These are phyloP conservation scores for Lethenteron reissneri DNA, from an alignment of 2,113 vertebrate species.

Conservation along the genomic window DNA sequence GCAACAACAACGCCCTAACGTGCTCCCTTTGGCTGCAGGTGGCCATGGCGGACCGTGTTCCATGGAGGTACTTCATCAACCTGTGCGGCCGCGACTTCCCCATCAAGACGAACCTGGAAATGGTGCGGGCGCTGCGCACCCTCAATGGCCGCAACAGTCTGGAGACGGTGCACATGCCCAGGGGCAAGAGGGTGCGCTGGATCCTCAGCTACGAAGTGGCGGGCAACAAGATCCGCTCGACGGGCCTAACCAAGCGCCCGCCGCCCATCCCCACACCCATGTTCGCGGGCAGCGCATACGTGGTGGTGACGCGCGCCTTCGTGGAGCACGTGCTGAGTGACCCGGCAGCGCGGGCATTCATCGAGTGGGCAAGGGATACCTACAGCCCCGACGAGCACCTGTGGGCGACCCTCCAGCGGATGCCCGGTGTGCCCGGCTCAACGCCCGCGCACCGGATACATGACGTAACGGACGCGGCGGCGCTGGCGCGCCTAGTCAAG, in stretches of 20 bases:
- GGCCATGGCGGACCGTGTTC: conserved; percentile 13
- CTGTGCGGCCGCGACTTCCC: conserved; percentile 73
- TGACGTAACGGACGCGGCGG: not conserved
- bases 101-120: conserved; percentile 65
- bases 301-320: conserved; percentile 5
- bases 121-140: conserved; percentile 28
- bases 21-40: no score
- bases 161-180: conserved; percentile 33
- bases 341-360: not conserved
- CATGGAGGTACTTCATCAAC: conserved; percentile 61
- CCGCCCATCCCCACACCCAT: not conserved
- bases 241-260: not conserved
- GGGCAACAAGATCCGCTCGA: not conserved
- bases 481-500: conserved; percentile 3
- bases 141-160: conserved; percentile 47
- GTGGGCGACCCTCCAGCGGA: conserved; percentile 8
- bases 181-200: conserved; percentile 33
- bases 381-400: conserved; percentile 9
- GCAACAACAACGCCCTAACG: no score
- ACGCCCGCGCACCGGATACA: not conserved
- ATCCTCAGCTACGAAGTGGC: conserved; percentile 25
- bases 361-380: conserved; percentile 7
- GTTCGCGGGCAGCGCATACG: conserved; percentile 7
- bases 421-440: conserved; percentile 7
- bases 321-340: conserved; percentile 7